Evolutionary conservation across 1,140 invertebrate species (phyloP).

Genomic region (Drosophila sp.): DNA sequence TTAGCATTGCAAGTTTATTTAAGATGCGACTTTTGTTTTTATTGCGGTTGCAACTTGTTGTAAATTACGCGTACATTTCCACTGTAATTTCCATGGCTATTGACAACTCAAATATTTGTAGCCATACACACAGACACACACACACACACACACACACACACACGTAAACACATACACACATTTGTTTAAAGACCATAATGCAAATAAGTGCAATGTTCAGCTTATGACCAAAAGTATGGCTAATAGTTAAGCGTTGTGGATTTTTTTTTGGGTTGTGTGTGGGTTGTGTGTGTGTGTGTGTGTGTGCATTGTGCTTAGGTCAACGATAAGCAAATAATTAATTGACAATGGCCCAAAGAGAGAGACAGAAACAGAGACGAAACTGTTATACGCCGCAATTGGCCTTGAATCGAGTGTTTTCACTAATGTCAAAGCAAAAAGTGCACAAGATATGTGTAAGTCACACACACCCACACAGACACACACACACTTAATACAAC

Average conservation of each 20-base stretch:
- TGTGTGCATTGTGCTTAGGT: conserved; percentile 10
- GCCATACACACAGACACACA: background rate
- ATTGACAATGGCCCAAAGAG: conserved; percentile 63
- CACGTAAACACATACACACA: background rate
- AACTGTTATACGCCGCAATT: conserved; percentile 14
- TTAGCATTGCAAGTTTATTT: conserved; percentile 20
- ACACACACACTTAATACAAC: too few species aligned
- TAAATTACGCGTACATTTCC: conserved; percentile 15
- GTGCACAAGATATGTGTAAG: conserved; percentile 3
- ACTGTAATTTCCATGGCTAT: conserved; percentile 40
- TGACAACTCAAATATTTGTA: conserved; percentile 48
- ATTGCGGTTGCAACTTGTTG: conserved; percentile 31
- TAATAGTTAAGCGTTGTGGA: too few species aligned
- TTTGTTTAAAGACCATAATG: conserved; percentile 7
- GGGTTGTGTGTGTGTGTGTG: conserved; percentile 7
- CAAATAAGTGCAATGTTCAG: conserved; percentile 21
- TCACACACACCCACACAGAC: too few species aligned
- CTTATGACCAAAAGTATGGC: background rate
- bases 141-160: background rate
- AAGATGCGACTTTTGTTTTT: conserved; percentile 24
- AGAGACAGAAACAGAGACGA: conserved; percentile 15
- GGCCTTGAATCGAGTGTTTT: conserved; percentile 68
- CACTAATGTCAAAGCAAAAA: conserved; percentile 4
- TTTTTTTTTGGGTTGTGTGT: conserved; percentile 2
- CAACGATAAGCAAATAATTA: conserved; percentile 73